These are phyloP conservation scores for Neotoxoptera formosana DNA, from an alignment of 1,140 invertebrate species.

Conservation along the genomic window DNA sequence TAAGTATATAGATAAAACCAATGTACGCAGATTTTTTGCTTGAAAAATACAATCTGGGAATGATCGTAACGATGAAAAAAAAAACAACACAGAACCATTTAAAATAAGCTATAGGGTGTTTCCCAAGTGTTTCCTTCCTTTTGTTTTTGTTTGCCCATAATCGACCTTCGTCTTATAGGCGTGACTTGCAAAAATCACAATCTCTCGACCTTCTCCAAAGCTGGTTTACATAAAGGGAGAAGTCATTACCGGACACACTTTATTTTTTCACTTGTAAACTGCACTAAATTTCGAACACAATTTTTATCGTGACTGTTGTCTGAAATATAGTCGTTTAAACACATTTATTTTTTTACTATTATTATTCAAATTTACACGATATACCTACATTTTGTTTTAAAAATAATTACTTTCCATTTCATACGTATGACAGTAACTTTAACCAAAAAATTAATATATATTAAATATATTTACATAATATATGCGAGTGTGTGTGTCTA, in stretches of 20 bases:
- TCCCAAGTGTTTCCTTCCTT: slow-evolving; percentile 20
- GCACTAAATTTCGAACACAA: background rate
- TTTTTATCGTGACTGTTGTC: background rate
- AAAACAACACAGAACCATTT: background rate
- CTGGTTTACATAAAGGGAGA: slow-evolving; percentile 40
- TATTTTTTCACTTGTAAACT: background rate
- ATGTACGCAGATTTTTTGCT: background rate
- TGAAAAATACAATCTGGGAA: background rate
- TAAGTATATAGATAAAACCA: background rate
- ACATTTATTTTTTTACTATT: background rate
- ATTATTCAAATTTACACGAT: background rate
- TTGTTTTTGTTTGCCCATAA: background rate
- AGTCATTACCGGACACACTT: slow-evolving; percentile 2
- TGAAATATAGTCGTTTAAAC: background rate
- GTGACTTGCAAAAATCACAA: slow-evolving; percentile 42
- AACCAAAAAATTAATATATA: background rate
- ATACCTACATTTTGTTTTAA: background rate
- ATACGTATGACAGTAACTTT: background rate
- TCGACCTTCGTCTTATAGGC: slow-evolving; percentile 44
- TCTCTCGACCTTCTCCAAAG: slow-evolving; percentile 54
- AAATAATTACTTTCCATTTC: slow-evolving; percentile 31
- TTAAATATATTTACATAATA: background rate
- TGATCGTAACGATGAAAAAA: background rate
- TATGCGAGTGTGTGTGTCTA: background rate
- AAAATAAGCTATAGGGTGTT: slow-evolving; percentile 38